A percentile compares a stretch with the other conserved stretches of the same genome.
phyloP scores from a whole-genome alignment of 2,797 vertebrate genomes.

The Acanthurus tractus region DNA sequence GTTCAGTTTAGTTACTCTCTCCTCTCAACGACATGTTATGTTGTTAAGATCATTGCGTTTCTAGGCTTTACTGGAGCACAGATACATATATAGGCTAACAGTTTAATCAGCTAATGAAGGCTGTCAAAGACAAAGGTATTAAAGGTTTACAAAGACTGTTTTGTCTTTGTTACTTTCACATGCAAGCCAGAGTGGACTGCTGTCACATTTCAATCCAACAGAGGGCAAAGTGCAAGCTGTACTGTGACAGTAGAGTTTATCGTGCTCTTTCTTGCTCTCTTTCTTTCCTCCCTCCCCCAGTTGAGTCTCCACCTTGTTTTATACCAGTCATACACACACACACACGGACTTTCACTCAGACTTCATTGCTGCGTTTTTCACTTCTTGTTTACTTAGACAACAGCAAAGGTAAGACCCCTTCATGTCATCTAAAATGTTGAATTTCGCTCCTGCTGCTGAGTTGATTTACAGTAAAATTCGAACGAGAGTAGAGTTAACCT shows the following conservation, averaged over 20 bases:
- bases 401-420: conserved; percentile 65
- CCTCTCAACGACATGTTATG: neutral
- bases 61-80: neutral
- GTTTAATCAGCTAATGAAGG: conserved; percentile 12
- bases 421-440: conserved; percentile 16
- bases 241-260: conserved; percentile 53
- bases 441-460: neutral
- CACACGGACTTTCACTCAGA: conserved; percentile 62
- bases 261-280: conserved; percentile 46
- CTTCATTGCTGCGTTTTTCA: conserved; percentile 42
- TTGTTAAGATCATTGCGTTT: neutral
- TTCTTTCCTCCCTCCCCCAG: conserved; percentile 58
- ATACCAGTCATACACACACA: conserved; percentile 36
- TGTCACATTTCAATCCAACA: conserved; percentile 66
- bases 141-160: neutral
- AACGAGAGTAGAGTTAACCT: conserved; percentile 11
- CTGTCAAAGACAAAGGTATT: too few species aligned
- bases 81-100: neutral
- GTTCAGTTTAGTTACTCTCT: neutral
- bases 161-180: conserved; percentile 18
- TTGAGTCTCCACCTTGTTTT: conserved; percentile 73
- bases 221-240: conserved; percentile 79
- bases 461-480: conserved; percentile 17
- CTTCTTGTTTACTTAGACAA: conserved; percentile 29
- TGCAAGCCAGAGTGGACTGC: conserved; percentile 32